These are phyloP conservation scores for Tetragnatha montana DNA, from an alignment of 2,888 invertebrate species.

Conservation along the genomic window DNA sequence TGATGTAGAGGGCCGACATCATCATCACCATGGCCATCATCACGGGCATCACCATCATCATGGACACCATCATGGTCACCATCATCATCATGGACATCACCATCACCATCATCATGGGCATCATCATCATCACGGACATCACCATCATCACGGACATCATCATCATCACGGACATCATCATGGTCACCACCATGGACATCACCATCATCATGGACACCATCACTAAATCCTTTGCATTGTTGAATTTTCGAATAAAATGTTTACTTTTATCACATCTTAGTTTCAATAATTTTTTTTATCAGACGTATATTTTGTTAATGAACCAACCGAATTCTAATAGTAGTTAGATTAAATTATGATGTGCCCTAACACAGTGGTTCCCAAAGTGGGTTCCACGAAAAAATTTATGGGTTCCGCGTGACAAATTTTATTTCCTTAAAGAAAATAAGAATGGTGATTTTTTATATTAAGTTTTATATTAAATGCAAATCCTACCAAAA, in stretches of 20 bases:
- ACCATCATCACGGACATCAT: conserved; percentile 32
- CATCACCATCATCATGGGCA: conserved; percentile 27
- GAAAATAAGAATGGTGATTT: too few species aligned
- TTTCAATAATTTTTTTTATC: too few species aligned
- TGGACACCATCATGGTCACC: conserved; percentile 19
- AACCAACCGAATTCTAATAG: too few species aligned
- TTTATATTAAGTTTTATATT: too few species aligned
- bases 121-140: conserved; percentile 1
- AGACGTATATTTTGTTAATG: too few species aligned
- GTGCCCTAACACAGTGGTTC: too few species aligned
- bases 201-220: conserved; percentile 16
- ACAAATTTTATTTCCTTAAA: too few species aligned
- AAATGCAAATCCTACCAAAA: too few species aligned
- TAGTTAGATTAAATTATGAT: too few species aligned
- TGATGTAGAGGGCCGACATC: conserved; percentile 31
- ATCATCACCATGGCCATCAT: conserved; percentile 22
- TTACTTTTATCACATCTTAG: too few species aligned
- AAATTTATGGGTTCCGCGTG: too few species aligned
- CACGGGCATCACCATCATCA: conserved; percentile 26
- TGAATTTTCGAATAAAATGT: not conserved
- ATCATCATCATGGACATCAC: conserved; percentile 11
- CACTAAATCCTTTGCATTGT: not conserved
- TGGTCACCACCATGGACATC: conserved; percentile 44
- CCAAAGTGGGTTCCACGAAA: too few species aligned
- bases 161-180: conserved; percentile 40